Conservation (phyloP, 2,113 vertebrate genomes). For the Pogona vitticeps region DNA sequence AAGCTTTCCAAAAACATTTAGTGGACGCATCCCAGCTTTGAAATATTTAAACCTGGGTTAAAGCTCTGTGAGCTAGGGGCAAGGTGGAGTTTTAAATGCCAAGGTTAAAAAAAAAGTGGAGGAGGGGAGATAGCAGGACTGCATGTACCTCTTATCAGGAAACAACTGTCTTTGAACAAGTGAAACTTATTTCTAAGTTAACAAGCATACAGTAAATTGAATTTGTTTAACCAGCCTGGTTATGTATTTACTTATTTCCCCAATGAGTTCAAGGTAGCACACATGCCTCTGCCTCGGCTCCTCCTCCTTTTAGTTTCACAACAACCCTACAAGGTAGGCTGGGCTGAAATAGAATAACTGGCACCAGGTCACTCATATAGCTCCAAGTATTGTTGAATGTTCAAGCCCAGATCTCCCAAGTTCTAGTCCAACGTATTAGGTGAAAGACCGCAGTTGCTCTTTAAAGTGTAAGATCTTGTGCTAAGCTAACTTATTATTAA, state of each 20-base stretch:
- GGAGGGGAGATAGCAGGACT: neutral
- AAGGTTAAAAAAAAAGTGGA: neutral
- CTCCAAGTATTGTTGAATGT: neutral
- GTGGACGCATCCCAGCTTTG: neutral
- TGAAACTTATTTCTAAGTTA: neutral
- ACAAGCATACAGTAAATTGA: neutral
- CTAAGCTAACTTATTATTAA: too few species aligned
- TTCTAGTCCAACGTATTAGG: neutral
- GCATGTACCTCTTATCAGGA: neutral
- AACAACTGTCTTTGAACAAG: neutral
- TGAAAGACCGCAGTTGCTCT: neutral
- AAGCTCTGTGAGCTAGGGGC: neutral
- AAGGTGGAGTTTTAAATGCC: neutral
- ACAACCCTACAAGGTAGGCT: neutral
- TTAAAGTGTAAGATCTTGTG: too few species aligned
- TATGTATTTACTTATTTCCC: neutral
- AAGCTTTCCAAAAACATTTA: neutral
- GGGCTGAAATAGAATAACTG: neutral
- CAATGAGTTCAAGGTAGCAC: neutral
- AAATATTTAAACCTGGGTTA: neutral
- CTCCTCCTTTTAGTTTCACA: neutral
- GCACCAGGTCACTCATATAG: neutral
- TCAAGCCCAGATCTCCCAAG: neutral
- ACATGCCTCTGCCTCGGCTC: too few species aligned
- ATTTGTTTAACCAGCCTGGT: neutral